phyloP scores from a whole-genome alignment of 2,888 invertebrate genomes.

The Apotomis turbidana region DNA sequence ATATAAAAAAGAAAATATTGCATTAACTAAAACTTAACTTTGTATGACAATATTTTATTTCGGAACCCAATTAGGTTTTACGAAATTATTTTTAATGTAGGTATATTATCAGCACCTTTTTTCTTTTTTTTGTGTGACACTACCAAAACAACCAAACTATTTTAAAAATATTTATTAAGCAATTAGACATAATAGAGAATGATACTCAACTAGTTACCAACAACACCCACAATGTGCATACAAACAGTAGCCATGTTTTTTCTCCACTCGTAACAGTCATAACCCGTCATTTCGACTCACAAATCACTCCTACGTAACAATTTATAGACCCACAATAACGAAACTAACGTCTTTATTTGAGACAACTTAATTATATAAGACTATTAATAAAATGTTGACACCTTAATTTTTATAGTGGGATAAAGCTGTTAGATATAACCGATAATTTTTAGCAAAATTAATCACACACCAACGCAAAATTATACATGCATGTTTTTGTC shows the following conservation, averaged over 20 bases:
- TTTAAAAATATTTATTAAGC: too few species aligned
- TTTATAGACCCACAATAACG: conserved; percentile 50
- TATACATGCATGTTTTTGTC: not conserved
- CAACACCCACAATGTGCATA: conserved; percentile 23
- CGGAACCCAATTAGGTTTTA: too few species aligned
- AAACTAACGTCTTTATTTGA: conserved; percentile 48
- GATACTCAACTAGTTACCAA: not conserved
- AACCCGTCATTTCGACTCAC: conserved; percentile 51
- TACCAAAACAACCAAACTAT: too few species aligned
- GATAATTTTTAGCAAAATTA: conserved; percentile 34
- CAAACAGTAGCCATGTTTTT: conserved; percentile 43
- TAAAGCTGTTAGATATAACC: conserved; percentile 40
- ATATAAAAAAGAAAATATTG: too few species aligned
- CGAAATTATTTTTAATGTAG: too few species aligned
- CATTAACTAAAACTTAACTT: too few species aligned
- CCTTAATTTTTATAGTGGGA: conserved; percentile 53
- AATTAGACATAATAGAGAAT: not conserved
- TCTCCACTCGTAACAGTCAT: conserved; percentile 40
- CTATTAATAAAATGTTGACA: conserved; percentile 59
- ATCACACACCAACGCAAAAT: conserved; percentile 13
- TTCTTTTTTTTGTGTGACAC: too few species aligned
- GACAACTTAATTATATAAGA: conserved; percentile 54
- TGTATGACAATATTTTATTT: too few species aligned
- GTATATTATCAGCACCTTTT: too few species aligned
- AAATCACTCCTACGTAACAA: conserved; percentile 57